Percentiles rank a stretch among this genome's conserved stretches.
Conservation (phyloP, 2,113 vertebrate genomes). For the Nyctereutes procyonoides region DNA sequence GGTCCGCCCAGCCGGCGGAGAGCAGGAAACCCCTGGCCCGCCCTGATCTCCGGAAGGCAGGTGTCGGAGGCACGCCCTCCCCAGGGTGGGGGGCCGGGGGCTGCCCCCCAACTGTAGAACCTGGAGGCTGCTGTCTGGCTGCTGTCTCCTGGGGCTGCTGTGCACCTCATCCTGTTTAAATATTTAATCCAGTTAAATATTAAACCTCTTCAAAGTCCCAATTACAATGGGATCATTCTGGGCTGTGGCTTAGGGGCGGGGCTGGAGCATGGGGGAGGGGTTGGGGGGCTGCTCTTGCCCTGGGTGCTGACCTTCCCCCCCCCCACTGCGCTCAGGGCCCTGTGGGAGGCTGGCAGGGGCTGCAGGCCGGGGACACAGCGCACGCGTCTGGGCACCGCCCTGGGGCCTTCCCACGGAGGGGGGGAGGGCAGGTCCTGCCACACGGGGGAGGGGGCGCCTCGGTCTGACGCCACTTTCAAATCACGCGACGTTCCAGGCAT, state of each 20-base stretch:
- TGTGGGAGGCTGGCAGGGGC: too few relatives aligned
- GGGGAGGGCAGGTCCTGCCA: too few relatives aligned
- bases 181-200: conserved; percentile 78
- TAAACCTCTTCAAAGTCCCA: conserved; percentile 76
- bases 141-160: not conserved
- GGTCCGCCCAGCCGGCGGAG: fast-evolving
- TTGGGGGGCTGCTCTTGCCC: not conserved
- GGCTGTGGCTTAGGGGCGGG: not conserved
- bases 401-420: too few relatives aligned
- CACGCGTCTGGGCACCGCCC: too few relatives aligned
- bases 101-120: not conserved
- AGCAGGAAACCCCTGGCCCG: not conserved
- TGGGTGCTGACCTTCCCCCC: too few relatives aligned
- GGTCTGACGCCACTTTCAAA: not conserved
- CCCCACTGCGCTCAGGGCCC: too few relatives aligned
- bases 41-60: not conserved
- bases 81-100: not conserved
- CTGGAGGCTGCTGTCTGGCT: not conserved
- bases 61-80: not conserved
- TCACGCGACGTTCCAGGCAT: not conserved
- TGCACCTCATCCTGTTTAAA: conserved; percentile 66
- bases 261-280: not conserved
- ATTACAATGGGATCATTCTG: conserved; percentile 61
- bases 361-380: too few relatives aligned
- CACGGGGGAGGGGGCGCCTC: not conserved